Conservation (phyloP, 2,797 vertebrate species). For the Hozukius guyotensis region DNA sequence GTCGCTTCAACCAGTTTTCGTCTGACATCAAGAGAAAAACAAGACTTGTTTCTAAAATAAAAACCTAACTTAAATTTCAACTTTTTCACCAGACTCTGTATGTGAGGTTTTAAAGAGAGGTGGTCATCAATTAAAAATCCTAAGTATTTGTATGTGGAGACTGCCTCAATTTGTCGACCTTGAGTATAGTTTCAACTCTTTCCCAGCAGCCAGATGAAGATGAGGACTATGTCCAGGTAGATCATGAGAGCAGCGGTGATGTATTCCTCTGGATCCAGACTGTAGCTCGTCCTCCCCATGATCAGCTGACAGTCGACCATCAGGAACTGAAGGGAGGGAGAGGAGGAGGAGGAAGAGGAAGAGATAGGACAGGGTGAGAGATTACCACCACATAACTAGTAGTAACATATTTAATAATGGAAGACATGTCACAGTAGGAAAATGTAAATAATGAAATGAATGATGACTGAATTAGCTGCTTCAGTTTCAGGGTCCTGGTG, state of each 20-base stretch:
- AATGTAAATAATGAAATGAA: neutral
- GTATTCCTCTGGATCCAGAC: slow-evolving; percentile 89
- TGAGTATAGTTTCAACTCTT: slow-evolving; percentile 8
- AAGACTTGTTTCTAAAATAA: too few relatives aligned
- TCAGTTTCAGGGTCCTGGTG: neutral
- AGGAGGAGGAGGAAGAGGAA: neutral
- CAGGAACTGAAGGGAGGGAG: slow-evolving; percentile 82
- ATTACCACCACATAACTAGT: neutral
- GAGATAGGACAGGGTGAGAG: slow-evolving; percentile 12
- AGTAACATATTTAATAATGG: neutral
- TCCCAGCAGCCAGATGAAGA: slow-evolving; percentile 90
- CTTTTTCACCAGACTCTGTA: too few relatives aligned
- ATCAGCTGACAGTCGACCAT: slow-evolving; percentile 89
- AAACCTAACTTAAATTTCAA: too few relatives aligned
- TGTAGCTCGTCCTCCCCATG: slow-evolving; percentile 84
- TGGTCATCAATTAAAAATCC: too few relatives aligned
- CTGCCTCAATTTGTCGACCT: too few relatives aligned
- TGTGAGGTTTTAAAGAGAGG: too few relatives aligned
- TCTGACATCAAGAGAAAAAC: too few relatives aligned
- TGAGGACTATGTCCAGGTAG: slow-evolving; percentile 91
- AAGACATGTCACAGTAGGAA: neutral
- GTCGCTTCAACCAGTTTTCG: too few relatives aligned
- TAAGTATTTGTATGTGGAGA: too few relatives aligned
- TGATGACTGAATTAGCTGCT: neutral
- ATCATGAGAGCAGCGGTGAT: slow-evolving; percentile 87